Base-by-base conservation (phyloP, 2,113 vertebrate species). In the Dissostichus mawsoni region DNA sequence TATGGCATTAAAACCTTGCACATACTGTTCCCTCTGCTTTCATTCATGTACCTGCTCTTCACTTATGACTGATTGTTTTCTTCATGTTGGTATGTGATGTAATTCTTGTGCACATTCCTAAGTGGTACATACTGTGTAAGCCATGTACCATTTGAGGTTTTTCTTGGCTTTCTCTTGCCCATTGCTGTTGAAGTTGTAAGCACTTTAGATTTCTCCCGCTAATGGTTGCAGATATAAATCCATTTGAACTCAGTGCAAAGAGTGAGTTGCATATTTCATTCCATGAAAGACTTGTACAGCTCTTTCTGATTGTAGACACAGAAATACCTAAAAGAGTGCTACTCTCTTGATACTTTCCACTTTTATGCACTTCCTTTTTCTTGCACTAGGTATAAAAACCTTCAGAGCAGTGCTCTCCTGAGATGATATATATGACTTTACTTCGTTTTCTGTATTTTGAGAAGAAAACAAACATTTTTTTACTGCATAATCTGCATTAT, bases 261-360 rank as follows among this genome's bases (percentile, higher is more conserved):
- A 76, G 52, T 10, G 50, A 78, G 72, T 55, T 76, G 67, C 77
- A 66, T 74, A 36, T 90, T 87, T 88, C 45, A 66, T 83, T 78
- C 55, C 45, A 20, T 75, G 53, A 55, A 69, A 79, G 65, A 41
- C 59, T 41, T 23, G 65, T 80, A 69, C 81, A 85, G 76, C 72
- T 79, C 53, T 36, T 61, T 23, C 5, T 59, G 44, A 65, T 41
- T 82, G 50, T 48, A 69, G 67, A 74, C 44, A 29, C 13, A 74
- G 67, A 75, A 70, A 82, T 29, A 45, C 57, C 61, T 52, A 9
- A 66, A 75, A 76, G 29, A 53, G n/a, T n/a, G 25, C 61, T 53
- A 47, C 58, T 82, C 53, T 78, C 69, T 62, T 1, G 6, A 51
- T 61, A 8, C 53, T 13, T 61, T 29, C 55, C 61, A 11, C 50